These are phyloP conservation scores for Heterodera filipjevi DNA, from an alignment of 2,888 invertebrate species.

Conservation along the genomic window DNA sequence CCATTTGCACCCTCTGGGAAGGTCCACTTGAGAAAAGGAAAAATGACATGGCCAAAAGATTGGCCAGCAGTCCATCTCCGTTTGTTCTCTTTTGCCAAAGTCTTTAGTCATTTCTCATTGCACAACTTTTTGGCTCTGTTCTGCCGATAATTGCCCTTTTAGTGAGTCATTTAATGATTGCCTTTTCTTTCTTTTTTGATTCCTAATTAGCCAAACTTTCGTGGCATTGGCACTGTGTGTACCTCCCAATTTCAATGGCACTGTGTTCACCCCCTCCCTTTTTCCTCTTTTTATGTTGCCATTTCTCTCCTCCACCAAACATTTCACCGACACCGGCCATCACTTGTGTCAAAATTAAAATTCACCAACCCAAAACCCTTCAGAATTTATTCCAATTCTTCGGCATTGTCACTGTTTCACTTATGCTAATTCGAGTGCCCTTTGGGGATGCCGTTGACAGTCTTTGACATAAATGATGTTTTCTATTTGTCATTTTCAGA, in stretches of 20 bases:
- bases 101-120: not conserved
- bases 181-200: not conserved
- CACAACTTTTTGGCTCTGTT: not conserved
- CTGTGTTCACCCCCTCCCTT: not conserved
- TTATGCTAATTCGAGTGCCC: not conserved
- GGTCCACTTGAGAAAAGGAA: not conserved
- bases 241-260: too few species aligned
- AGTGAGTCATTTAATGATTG: not conserved
- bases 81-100: not conserved
- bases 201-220: not conserved
- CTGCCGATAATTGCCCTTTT: not conserved
- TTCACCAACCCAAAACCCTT: slow-evolving; percentile 7
- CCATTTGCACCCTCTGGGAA: not conserved
- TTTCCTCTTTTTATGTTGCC: not conserved
- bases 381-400: not conserved
- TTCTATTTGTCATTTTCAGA: slow-evolving; percentile 9
- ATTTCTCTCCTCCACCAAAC: not conserved
- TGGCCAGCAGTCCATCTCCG: not conserved
- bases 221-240: not conserved
- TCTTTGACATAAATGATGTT: not conserved
- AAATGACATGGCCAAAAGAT: not conserved
- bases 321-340: not conserved
- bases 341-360: slow-evolving; percentile 9
- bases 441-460: not conserved
- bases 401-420: not conserved